Evolutionary conservation across 2,797 vertebrate genomes (phyloP).

Genomic region (Rousettus madagascariensis): DNA sequence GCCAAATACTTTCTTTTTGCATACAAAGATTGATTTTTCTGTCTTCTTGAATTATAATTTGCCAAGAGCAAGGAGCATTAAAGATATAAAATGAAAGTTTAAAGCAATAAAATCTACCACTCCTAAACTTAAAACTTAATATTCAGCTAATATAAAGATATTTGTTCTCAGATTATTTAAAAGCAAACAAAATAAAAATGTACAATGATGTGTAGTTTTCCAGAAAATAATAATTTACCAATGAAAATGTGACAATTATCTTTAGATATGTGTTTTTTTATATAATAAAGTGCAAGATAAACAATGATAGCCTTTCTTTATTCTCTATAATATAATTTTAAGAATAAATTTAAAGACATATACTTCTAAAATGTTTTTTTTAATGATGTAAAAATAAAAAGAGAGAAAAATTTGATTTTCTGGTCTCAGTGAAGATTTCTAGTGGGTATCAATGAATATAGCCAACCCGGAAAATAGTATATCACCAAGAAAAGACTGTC

Average conservation of each 20-base stretch:
- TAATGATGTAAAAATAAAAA: neutral
- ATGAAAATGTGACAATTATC: neutral
- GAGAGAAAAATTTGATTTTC: neutral
- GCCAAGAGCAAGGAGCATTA: slow-evolving; percentile 66
- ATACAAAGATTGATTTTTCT: slow-evolving; percentile 75
- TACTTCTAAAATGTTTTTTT: neutral
- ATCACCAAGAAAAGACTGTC: neutral
- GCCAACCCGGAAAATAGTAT: neutral
- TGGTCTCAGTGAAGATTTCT: neutral
- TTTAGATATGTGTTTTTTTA: slow-evolving; percentile 1
- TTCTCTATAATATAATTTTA: neutral
- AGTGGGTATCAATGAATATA: neutral
- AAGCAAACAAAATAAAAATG: slow-evolving; percentile 47
- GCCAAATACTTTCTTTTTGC: slow-evolving; percentile 77
- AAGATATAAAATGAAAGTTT: slow-evolving; percentile 73
- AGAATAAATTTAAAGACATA: slow-evolving; percentile 6
- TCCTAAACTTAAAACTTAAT: slow-evolving; percentile 81
- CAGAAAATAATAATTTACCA: neutral
- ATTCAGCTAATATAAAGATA: slow-evolving; percentile 83
- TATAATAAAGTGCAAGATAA: neutral
- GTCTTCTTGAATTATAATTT: slow-evolving; percentile 75
- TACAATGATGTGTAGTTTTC: slow-evolving; percentile 30
- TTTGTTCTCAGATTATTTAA: slow-evolving; percentile 77
- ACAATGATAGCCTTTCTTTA: neutral
- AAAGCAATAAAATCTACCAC: slow-evolving; percentile 80